These are phyloP conservation scores for Syrrhaptes paradoxus DNA, from an alignment of 2,113 vertebrate species.

Conservation along the genomic window DNA sequence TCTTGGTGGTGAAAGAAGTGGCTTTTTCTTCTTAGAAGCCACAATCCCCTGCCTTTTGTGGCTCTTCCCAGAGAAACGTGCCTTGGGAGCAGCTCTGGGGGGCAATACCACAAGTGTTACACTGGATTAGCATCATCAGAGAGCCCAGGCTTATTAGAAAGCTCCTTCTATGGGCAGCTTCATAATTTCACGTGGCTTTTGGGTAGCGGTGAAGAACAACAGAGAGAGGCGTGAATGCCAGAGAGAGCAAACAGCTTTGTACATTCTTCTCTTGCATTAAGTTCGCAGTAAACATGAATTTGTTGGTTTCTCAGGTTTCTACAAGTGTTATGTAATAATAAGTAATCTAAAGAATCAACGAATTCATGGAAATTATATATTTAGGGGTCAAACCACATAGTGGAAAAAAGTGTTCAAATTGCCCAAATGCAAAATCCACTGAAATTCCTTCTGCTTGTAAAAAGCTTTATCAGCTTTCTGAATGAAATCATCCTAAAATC, in stretches of 20 bases:
- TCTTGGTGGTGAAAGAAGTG: not conserved
- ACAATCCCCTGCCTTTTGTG: not conserved
- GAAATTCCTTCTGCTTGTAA: not conserved
- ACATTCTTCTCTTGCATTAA: not conserved
- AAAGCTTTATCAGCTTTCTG: not conserved
- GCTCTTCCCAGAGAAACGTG: not conserved
- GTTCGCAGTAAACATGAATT: not conserved
- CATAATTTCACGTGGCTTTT: not conserved
- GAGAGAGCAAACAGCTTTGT: not conserved
- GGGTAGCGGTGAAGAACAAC: fast-evolving
- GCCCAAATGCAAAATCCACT: not conserved
- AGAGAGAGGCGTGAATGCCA: not conserved
- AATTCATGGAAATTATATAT: not conserved
- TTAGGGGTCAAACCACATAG: not conserved
- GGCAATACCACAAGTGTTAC: not conserved
- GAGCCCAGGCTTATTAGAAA: not conserved
- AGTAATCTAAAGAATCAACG: not conserved
- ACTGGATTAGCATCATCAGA: not conserved
- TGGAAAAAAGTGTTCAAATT: not conserved
- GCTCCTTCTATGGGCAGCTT: not conserved
- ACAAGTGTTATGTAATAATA: not conserved
- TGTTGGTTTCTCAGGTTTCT: not conserved
- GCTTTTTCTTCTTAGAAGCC: not conserved
- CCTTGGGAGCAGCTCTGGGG: not conserved
- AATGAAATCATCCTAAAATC: not conserved